These are phyloP conservation scores for Alosa sapidissima DNA, from an alignment of 2,797 vertebrate genomes.

Conservation along the genomic window DNA sequence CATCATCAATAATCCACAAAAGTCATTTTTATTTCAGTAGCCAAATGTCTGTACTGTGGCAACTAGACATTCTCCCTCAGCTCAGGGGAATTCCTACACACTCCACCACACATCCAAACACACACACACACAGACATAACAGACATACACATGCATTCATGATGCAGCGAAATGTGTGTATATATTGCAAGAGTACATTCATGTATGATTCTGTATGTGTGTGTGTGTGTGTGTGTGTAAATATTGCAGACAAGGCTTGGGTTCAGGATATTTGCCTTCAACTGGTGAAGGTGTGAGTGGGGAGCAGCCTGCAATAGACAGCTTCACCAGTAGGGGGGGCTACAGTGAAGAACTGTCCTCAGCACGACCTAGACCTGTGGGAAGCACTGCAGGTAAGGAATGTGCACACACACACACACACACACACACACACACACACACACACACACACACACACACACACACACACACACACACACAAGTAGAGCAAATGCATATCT, in stretches of 20 bases:
- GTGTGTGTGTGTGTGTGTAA: conserved; percentile 1
- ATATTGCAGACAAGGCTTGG: conserved; percentile 78
- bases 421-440: not conserved
- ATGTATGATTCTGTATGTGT: no score
- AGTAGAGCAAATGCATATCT: not conserved
- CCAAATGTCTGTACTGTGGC: conserved; percentile 4
- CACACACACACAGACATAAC: not conserved
- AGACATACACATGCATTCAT: not conserved
- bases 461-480: not conserved
- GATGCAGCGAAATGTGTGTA: no score
- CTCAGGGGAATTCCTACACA: not conserved
- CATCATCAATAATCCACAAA: conserved; percentile 33
- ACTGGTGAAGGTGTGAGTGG: conserved; percentile 66
- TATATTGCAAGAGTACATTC: not conserved
- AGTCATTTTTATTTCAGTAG: conserved; percentile 41
- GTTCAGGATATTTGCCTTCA: conserved; percentile 78
- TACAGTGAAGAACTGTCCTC: conserved; percentile 86
- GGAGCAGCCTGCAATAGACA: conserved; percentile 71
- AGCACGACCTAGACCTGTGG: conserved; percentile 89
- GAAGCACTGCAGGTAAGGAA: conserved; percentile 86
- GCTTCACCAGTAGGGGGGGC: conserved; percentile 78
- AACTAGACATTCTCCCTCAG: not conserved
- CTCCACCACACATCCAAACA: not conserved
- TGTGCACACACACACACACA: not conserved
- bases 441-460: not conserved